Evolutionary conservation across 2,888 invertebrate genomes (phyloP).

Genomic region (Spicauda simplicius): DNA sequence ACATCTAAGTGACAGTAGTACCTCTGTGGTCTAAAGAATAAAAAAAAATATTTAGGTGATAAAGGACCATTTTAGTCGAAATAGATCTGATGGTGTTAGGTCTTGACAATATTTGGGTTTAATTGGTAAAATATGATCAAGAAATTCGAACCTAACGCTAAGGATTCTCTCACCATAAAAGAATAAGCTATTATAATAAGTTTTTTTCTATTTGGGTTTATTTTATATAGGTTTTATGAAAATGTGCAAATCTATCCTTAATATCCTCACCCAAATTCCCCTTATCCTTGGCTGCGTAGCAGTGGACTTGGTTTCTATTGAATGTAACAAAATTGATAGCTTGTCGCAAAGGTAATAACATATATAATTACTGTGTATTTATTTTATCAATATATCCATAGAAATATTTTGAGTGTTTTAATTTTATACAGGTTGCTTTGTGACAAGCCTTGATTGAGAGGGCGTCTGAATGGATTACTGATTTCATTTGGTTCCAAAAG

Average conservation of each 20-base stretch:
- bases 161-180: not conserved
- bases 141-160: not conserved
- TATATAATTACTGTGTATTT: slow-evolving; percentile 54
- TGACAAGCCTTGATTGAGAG: slow-evolving; percentile 69
- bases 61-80: too few relatives aligned
- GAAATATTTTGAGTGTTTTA: slow-evolving; percentile 52
- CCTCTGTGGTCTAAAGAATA: too few relatives aligned
- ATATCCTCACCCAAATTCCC: slow-evolving; percentile 42
- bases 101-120: too few relatives aligned
- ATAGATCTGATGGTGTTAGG: too few relatives aligned
- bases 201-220: not conserved
- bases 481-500: slow-evolving; percentile 49
- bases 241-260: slow-evolving; percentile 13
- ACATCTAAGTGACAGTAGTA: too few relatives aligned
- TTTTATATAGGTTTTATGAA: not conserved
- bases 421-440: slow-evolving; percentile 67
- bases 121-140: not conserved
- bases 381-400: slow-evolving; percentile 49
- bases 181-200: not conserved
- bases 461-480: slow-evolving; percentile 38
- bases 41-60: too few relatives aligned
- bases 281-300: slow-evolving; percentile 77
- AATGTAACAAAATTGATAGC: slow-evolving; percentile 73
- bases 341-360: slow-evolving; percentile 79
- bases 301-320: slow-evolving; percentile 83